Evolutionary conservation across 2,888 invertebrate species (phyloP).

Genomic region (Phaonia tiefii): DNA sequence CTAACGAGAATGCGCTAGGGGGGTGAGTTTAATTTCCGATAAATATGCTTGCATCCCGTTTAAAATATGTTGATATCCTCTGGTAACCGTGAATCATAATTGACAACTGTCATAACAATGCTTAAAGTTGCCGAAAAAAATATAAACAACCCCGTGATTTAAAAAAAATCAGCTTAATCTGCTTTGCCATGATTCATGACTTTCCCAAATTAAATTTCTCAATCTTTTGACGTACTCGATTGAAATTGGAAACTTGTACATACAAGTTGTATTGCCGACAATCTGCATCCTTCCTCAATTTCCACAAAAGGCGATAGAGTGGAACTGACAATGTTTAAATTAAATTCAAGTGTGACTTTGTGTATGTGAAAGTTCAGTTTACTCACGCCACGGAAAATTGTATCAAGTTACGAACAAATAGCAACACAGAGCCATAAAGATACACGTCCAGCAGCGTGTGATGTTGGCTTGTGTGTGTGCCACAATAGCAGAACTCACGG

Average conservation of each 20-base stretch:
- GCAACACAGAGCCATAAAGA: not conserved
- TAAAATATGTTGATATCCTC: no score
- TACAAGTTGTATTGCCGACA: not conserved
- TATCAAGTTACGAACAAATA: not conserved
- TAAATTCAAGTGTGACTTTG: not conserved
- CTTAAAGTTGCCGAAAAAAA: no score
- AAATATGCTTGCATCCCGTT: no score
- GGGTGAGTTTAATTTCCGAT: no score
- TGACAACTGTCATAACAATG: constrained; percentile 17
- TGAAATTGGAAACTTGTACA: constrained; percentile 14
- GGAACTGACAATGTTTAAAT: constrained; percentile 30
- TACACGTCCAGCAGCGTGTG: constrained; percentile 7
- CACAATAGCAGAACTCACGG: constrained; percentile 28
- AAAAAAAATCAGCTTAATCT: not conserved
- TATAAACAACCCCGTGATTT: constrained; percentile 17
- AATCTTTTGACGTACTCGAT: constrained; percentile 6
- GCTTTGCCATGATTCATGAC: constrained; percentile 3
- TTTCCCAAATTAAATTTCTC: constrained; percentile 17
- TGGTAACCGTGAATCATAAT: no score
- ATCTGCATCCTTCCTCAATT: not conserved
- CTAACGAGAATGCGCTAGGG: no score
- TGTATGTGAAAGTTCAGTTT: not conserved
- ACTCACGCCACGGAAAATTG: constrained; percentile 13
- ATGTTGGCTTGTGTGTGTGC: not conserved
- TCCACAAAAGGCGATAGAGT: constrained; percentile 8